Evolutionary conservation across 2,888 invertebrate species (phyloP), one percentile per base, ranked within the genome.

Genomic region (Pollenia griseotomentosa): DNA sequence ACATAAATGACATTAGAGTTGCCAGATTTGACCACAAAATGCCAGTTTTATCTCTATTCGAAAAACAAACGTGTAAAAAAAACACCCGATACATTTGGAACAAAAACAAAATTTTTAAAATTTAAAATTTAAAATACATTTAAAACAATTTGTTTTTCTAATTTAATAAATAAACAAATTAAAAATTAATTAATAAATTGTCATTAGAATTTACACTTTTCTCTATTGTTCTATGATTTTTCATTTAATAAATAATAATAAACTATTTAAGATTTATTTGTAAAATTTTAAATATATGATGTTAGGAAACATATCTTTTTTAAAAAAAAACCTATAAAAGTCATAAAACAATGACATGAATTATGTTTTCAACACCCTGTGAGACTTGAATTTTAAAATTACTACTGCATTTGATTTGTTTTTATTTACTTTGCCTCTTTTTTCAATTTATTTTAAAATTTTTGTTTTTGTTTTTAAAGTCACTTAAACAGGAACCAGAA

Each of bases 361-460:
- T 80, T 80, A 83, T 80, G 77, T 80, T 86, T 80, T 86, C 83
- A 86, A 83, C 83, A 83, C 86, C 80, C 80, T 57, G 70, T 77
- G 83, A 70, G 83, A 65, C 65, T 46, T 75, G 86, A 80, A 75
- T 80, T 80, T 83, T 53, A 80, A 86, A 75, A 74, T 40, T 23
- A 11, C 9, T 51, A 65, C 63, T 61, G 40, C 42, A 48, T 42
- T 71, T 55, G 55, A 71, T n/a, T 55, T 19, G 16, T 59, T 14
- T 57, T 78, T 51, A 2, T 63, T 23, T 2, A 23, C 23, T 5
- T 61, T 33, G 33, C 6, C 33, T 51, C 12, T 4, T 23, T 46
- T 16, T 14, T 65, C 14, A 10, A 59, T 57, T 23, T 57, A 2
- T 40, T 12, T 16, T 2, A 23, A 23, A 23, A 46, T 19, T 19